These are phyloP conservation scores for Tinamus major DNA, from an alignment of 2,797 vertebrate genomes.

Conservation along the genomic window DNA sequence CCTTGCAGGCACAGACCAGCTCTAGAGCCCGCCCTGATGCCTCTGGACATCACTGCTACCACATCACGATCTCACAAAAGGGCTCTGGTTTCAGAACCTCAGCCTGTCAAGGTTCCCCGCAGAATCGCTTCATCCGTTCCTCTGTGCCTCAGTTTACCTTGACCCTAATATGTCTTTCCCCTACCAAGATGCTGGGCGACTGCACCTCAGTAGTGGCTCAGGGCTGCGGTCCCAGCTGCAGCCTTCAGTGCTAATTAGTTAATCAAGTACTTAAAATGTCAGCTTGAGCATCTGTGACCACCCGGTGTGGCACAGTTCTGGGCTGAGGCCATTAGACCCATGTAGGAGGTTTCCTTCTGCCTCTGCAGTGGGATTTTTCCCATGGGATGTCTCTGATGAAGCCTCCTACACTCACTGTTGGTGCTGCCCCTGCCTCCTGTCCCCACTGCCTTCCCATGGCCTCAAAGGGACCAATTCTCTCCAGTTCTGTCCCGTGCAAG, in stretches of 20 bases:
- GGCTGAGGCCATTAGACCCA: not conserved
- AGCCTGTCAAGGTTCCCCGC: not conserved
- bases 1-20: not conserved
- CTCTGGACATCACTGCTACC: not conserved
- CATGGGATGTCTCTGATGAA: not conserved
- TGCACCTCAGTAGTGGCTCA: not conserved
- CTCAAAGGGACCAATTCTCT: not conserved
- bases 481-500: not conserved
- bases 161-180: rapidly evolving
- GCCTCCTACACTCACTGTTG: not conserved
- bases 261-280: not conserved
- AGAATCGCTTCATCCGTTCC: not conserved
- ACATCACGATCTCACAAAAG: rapidly evolving
- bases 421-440: too few species aligned
- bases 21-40: too few species aligned
- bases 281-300: not conserved
- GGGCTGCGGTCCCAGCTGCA: not conserved
- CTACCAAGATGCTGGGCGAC: not conserved
- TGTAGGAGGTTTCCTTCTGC: not conserved
- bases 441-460: too few species aligned
- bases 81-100: rapidly evolving
- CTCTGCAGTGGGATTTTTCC: not conserved
- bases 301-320: too few species aligned
- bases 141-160: not conserved
- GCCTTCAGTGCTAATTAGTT: not conserved